phyloP scores from a whole-genome alignment of 2,797 vertebrate genomes.

The Notolepis coatsorum region DNA sequence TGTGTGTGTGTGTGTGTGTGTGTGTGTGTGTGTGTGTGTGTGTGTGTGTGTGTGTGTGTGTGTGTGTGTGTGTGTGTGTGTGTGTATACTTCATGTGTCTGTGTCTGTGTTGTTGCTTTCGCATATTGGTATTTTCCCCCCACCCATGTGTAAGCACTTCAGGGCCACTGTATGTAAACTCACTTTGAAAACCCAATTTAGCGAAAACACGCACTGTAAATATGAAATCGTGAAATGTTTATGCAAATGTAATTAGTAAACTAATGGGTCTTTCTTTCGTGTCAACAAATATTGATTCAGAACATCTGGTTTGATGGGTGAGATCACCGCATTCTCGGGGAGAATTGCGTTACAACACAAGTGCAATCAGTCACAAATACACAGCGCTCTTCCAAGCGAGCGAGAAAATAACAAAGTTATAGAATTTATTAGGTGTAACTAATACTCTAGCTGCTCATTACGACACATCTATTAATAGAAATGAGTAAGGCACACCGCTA shows the following conservation, averaged over 20 bases:
- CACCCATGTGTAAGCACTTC: constrained; percentile 69
- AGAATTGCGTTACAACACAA: constrained; percentile 59
- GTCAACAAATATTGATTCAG: constrained; percentile 69
- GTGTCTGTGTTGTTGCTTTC: constrained; percentile 44
- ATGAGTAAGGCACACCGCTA: constrained; percentile 13
- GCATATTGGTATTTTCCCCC: constrained; percentile 38
- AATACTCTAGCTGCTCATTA: not conserved
- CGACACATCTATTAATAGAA: constrained; percentile 5
- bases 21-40: constrained; percentile 33
- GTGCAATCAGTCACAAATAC: constrained; percentile 54
- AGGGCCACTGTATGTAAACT: constrained; percentile 69
- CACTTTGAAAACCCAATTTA: constrained; percentile 59
- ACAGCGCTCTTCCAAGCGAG: constrained; percentile 44
- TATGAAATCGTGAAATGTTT: constrained; percentile 69
- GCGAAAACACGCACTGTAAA: constrained; percentile 55
- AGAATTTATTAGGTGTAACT: constrained; percentile 37
- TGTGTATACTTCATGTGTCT: not conserved
- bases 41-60: not conserved
- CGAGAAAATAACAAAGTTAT: constrained; percentile 35
- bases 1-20: constrained; percentile 19
- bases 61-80: constrained; percentile 24
- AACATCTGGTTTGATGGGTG: constrained; percentile 76
- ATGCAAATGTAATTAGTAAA: constrained; percentile 81
- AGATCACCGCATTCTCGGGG: constrained; percentile 64
- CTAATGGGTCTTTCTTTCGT: constrained; percentile 57